Percentiles rank a stretch among this genome's conserved stretches.
phyloP scores from a whole-genome alignment of 2,888 invertebrate species.

The Drosophila prolongata region DNA sequence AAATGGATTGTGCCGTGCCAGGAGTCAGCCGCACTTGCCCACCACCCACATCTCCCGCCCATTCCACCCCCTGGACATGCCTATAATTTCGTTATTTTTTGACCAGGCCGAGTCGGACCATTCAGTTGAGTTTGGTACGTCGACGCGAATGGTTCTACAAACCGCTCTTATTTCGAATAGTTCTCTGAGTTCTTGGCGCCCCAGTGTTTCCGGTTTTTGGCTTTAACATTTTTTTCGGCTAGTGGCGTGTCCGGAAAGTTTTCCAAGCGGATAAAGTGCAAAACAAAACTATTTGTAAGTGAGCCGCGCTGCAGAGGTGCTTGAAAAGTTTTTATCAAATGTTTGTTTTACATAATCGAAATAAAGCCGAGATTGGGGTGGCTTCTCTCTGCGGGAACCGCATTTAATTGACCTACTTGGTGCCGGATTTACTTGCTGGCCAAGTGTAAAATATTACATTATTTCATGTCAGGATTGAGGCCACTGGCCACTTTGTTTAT shows the following conservation, averaged over 20 bases:
- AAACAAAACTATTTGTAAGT: constrained; percentile 59
- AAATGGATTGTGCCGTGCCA: constrained; percentile 70
- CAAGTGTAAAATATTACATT: constrained; percentile 74
- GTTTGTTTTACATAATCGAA: constrained; percentile 55
- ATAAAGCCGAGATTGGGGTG: constrained; percentile 32
- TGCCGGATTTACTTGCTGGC: constrained; percentile 55
- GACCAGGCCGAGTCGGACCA: constrained; percentile 59
- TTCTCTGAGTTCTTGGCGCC: neutral
- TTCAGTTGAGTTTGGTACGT: constrained; percentile 71
- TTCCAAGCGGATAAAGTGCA: constrained; percentile 28
- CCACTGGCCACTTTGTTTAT: constrained; percentile 65
- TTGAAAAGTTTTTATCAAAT: constrained; percentile 50
- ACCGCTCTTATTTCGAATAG: constrained; percentile 7
- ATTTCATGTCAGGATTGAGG: constrained; percentile 70
- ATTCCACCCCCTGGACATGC: constrained; percentile 42
- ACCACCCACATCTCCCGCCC: constrained; percentile 15
- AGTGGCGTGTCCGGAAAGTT: constrained; percentile 39
- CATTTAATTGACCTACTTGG: constrained; percentile 75
- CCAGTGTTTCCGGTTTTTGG: constrained; percentile 5
- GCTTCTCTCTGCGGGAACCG: constrained; percentile 45
- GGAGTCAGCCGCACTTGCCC: constrained; percentile 8
- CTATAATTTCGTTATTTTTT: constrained; percentile 65
- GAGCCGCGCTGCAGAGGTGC: constrained; percentile 58
- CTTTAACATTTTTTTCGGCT: constrained; percentile 17
- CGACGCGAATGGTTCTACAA: constrained; percentile 63